phyloP scores from a whole-genome alignment of 64 coral and sea anemone species.

The Anthopleura sola region DNA sequence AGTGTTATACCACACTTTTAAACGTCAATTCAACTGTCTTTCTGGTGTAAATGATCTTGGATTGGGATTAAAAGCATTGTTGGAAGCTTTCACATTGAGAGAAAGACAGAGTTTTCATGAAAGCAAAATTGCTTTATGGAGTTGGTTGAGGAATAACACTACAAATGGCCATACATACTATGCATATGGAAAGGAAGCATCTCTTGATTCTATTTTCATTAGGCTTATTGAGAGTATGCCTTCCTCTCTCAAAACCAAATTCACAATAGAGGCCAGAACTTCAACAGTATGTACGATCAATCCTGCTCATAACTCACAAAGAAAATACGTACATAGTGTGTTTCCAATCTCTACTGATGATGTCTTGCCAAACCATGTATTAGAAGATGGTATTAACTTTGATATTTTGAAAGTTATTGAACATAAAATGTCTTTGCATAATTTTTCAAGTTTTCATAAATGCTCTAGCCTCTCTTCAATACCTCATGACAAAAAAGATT shows the following conservation, averaged over 20 bases:
- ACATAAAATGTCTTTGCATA: constrained; percentile 27
- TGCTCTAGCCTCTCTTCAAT: not conserved
- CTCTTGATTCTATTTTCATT: constrained; percentile 31
- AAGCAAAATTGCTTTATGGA: constrained; percentile 36
- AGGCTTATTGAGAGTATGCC: constrained; percentile 30
- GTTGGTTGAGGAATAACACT: constrained; percentile 24
- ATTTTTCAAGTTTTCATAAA: constrained; percentile 6
- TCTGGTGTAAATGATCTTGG: not conserved
- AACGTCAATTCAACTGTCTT: constrained; percentile 18
- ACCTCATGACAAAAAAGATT: not conserved
- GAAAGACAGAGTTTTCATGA: constrained; percentile 37
- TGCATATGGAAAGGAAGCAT: constrained; percentile 30
- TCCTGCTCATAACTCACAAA: not conserved
- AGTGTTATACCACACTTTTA: constrained; percentile 26
- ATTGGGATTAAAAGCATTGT: constrained; percentile 16
- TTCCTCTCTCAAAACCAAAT: constrained; percentile 3
- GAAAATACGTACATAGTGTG: constrained; percentile 20
- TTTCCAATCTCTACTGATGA: constrained; percentile 34
- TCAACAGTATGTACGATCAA: constrained; percentile 1
- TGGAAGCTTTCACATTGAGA: constrained; percentile 10
- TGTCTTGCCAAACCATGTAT: constrained; percentile 28
- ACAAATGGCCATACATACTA: constrained; percentile 33
- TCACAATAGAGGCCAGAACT: not conserved
- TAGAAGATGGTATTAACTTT: constrained; percentile 2
- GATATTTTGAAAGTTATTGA: constrained; percentile 25